These are phyloP conservation scores for Montipora cactus DNA, from an alignment of 64 coral and sea anemone species.

Conservation along the genomic window DNA sequence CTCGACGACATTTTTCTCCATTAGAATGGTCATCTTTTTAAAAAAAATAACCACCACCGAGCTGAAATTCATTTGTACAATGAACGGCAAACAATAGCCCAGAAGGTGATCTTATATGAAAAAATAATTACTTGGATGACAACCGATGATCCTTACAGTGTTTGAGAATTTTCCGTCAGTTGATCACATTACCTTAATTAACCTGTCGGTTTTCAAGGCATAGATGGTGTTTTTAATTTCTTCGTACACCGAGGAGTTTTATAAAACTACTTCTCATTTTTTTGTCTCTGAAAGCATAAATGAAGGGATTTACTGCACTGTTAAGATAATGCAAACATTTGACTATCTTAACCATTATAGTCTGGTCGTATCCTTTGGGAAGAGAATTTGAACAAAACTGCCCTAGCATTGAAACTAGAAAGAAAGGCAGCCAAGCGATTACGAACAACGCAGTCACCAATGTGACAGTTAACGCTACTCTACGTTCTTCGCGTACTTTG, in stretches of 20 bases:
- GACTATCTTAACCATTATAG: slow-evolving; percentile 33
- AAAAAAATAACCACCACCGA: no score
- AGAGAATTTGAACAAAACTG: slow-evolving; percentile 27
- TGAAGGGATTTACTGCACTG: slow-evolving; percentile 78
- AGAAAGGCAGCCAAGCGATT: slow-evolving; percentile 67
- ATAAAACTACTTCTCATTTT: slow-evolving; percentile 65
- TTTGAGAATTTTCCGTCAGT: no score
- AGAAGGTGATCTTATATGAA: no score
- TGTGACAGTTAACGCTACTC: slow-evolving; percentile 36
- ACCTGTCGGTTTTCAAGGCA: background rate
- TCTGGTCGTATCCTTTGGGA: background rate
- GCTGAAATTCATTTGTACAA: no score
- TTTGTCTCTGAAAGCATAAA: slow-evolving; percentile 72
- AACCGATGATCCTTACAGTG: no score
- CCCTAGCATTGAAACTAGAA: slow-evolving; percentile 37
- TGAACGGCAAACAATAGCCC: no score
- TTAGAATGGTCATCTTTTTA: no score
- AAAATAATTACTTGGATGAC: no score
- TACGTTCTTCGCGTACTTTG: slow-evolving; percentile 33
- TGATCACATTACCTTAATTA: no score
- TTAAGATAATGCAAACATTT: slow-evolving; percentile 95
- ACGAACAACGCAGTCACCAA: slow-evolving; percentile 47
- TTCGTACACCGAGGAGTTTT: background rate
- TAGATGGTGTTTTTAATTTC: background rate
- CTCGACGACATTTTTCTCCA: no score